Evolutionary conservation across 2,113 vertebrate genomes (phyloP), one percentile per base, ranked within the genome.

Genomic region (Syrrhaptes paradoxus): DNA sequence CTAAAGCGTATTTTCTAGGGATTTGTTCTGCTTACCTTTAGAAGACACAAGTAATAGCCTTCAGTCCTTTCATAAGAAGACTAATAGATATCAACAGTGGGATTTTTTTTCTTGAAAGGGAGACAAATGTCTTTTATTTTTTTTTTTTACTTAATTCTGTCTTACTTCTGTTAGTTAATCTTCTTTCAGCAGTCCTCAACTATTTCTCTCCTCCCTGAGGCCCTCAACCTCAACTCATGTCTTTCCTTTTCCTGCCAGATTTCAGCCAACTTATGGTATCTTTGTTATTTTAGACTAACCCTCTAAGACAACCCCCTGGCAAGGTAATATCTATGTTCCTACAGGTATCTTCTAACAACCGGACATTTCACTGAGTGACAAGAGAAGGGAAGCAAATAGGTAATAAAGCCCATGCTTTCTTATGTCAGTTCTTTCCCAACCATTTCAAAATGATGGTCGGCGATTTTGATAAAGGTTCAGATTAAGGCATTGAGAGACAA

Each of bases 1-100:
- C 94, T 81, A 79, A 88, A 89, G 86, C 80, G 31, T 72, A 58
- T 94, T 94, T 92, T 76, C 52, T 66, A 66, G 85, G 78, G 76
- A 89, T 94, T 81, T 96, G 87, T 88, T 92, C 82, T 89, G 84
- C 77, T 94, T 93, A 92, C 88, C 88, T 94, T 94, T 76, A 92
- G 68, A 90, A 84, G 48, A 75, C 55, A 54, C 48, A 92, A 95
- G 38, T 88, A 93, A 96, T 86, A 91, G 70, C 73, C 77, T 92
- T 92, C 38, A 52, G 81, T 93, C 78, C 79, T 92, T 93, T 95
- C 57, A 51, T 72, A 74, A 76, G 68, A 77, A 73, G 65, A 88
- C 85, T 94, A 89, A 96, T 54, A 94, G 83, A 68, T 52, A 84
- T 93, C 76, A 92, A 72, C 54, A 89, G 41, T 7, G 46, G 41